Evolutionary conservation across 2,113 vertebrate genomes (phyloP).

Genomic region (Ciconia maguari): DNA sequence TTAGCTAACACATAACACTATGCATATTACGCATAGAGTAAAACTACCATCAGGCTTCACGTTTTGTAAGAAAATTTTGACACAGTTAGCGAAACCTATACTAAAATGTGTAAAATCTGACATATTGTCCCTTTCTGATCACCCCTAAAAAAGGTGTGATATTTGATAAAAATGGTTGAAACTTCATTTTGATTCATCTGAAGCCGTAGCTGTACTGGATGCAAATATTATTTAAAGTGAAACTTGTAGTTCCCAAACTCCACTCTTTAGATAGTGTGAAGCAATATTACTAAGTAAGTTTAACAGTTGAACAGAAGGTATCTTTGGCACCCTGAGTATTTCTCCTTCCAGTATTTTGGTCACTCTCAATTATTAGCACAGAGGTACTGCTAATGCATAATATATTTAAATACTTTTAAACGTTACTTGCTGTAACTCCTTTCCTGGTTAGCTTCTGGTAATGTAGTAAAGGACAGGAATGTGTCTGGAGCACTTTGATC

Average conservation of each 20-base stretch:
- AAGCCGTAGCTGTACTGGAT: background rate
- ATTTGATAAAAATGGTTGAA: background rate
- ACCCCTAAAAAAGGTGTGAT: background rate
- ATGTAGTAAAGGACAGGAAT: background rate
- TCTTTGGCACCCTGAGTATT: background rate
- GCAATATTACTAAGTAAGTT: background rate
- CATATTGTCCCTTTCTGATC: background rate
- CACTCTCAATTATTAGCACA: background rate
- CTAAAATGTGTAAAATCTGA: background rate
- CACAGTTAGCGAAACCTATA: background rate
- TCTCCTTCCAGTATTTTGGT: background rate
- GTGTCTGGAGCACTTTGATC: background rate
- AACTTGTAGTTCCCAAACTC: background rate
- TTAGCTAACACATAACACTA: background rate
- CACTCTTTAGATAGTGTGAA: background rate
- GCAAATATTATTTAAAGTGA: background rate
- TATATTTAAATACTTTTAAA: background rate
- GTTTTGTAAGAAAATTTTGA: background rate
- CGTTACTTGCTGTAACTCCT: background rate
- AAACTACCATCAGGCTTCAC: background rate
- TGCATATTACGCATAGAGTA: background rate
- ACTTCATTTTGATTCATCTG: background rate
- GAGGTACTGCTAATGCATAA: background rate
- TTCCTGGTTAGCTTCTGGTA: background rate
- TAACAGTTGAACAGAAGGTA: background rate